A percentile compares a stretch with the other conserved stretches of the same genome.
Conservation (phyloP, 2,113 vertebrate species). For the Gnathonemus echidnorhynchus region DNA sequence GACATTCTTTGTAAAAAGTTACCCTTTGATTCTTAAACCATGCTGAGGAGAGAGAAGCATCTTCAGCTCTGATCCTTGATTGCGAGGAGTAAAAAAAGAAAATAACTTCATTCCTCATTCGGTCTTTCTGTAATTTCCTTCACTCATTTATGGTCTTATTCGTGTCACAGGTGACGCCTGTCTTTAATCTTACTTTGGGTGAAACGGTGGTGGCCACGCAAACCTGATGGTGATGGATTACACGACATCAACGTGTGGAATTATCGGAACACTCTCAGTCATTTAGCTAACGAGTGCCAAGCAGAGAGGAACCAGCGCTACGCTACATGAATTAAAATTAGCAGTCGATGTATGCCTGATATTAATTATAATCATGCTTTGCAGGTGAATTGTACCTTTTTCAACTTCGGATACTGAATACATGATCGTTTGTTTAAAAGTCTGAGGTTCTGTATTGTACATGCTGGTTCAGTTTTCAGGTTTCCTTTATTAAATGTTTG, state of each 20-base stretch:
- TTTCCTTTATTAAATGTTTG: background rate
- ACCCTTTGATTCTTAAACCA: background rate
- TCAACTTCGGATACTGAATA: background rate
- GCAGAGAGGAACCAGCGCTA: background rate
- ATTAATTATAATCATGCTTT: background rate
- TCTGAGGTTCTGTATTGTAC: background rate
- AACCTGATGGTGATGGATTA: background rate
- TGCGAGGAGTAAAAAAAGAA: background rate
- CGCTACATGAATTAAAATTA: slow-evolving; percentile 10
- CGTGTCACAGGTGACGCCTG: slow-evolving; percentile 11
- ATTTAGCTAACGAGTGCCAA: slow-evolving; percentile 10
- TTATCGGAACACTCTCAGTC: slow-evolving; percentile 3
- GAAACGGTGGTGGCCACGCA: background rate
- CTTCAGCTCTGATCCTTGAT: background rate
- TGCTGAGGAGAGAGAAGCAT: background rate
- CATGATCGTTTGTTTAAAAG: background rate
- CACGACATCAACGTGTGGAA: background rate
- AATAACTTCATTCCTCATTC: background rate
- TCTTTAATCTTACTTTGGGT: slow-evolving; percentile 16
- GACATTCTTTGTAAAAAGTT: background rate
- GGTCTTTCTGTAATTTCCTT: background rate
- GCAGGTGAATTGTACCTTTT: background rate
- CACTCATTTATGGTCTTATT: background rate
- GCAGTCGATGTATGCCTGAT: background rate
- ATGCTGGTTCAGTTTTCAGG: background rate